Percentiles rank a stretch among this genome's conserved stretches.
phyloP scores from a whole-genome alignment of 2,113 vertebrate genomes.

The Xenopus laevis region DNA sequence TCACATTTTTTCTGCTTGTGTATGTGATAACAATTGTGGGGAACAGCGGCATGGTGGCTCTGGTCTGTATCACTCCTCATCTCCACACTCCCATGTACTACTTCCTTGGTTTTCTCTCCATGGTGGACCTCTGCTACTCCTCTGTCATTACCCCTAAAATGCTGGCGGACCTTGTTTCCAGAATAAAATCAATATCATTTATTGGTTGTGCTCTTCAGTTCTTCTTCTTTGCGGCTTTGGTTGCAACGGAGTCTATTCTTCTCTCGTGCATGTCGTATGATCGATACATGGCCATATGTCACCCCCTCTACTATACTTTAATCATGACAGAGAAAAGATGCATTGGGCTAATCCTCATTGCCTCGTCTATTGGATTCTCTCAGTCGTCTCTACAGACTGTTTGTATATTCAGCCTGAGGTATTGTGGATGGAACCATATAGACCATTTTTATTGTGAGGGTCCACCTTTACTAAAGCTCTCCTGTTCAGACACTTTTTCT shows the following conservation, averaged over 20 bases:
- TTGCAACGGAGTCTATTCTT: conserved; percentile 5
- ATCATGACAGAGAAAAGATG: conserved; percentile 14
- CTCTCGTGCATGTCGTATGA: conserved; percentile 23
- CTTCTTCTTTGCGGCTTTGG: conserved; percentile 15
- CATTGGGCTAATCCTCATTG: neutral
- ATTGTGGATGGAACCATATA: conserved; percentile 7
- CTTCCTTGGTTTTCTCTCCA: conserved; percentile 16
- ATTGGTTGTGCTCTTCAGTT: conserved; percentile 17
- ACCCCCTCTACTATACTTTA: conserved; percentile 1
- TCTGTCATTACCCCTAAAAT: conserved; percentile 17
- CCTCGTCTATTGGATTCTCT: conserved; percentile 11
- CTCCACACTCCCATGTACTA: conserved; percentile 23
- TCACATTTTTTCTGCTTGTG: conserved; percentile 1
- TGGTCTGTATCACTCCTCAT: neutral
- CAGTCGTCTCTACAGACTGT: conserved; percentile 3
- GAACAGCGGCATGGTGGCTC: conserved; percentile 6
- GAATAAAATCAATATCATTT: conserved; percentile 2
- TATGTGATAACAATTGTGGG: conserved; percentile 10
- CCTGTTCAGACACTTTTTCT: conserved; percentile 2
- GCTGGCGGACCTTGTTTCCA: conserved; percentile 8
- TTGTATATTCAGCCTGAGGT: conserved; percentile 15
- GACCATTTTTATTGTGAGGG: conserved; percentile 30
- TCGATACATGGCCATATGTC: conserved; percentile 19
- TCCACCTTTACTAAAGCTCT: conserved; percentile 11
- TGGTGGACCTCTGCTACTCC: conserved; percentile 24